Evolutionary conservation across 2,113 vertebrate genomes (phyloP), one percentile per base, ranked within the genome.

Genomic region (Halcyon malimbica): DNA sequence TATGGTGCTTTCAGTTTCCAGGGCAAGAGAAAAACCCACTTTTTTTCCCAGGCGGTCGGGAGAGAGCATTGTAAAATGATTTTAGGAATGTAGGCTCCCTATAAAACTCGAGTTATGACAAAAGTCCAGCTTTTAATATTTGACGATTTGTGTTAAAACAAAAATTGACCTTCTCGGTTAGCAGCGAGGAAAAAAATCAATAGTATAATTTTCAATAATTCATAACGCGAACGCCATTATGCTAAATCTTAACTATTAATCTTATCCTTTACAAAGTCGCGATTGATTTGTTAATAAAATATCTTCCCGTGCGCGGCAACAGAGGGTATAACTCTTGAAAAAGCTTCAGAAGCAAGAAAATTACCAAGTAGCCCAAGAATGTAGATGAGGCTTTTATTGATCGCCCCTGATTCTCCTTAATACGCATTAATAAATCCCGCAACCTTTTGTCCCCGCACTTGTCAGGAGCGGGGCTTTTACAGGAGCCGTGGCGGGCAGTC

Each of bases 281-380:
- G 97, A 98, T 98, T 98, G 98, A 98, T 98, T 98, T 98, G 98
- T 97, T 98, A 97, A 98, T 98, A 98, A 98, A 98, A 98, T 97
- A 98, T 97, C 97, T 97, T 98, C 96, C 97, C 96, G 94, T 98
- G 97, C 97, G 97, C 97, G 96, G 98, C 98, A 98, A 98, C 98
- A 97, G 96, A 96, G 97, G 97, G 98, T 98, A 98, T 98, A 98
- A 98, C 98, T 98, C 98, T 98, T 97, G 97, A 98, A 98, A 98
- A 98, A 98, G 97, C 98, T 97, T 98, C 98, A 98, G 97, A 97
- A 98, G 98, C 97, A 97, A 98, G 98, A 98, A 98, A 98, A 98
- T 98, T 98, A 98, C 98, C 97, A 98, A 98, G 97, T 98, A 97
- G 98, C 97, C 97, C 97, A 96, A 97, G 98, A 98, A 98, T 98